These are phyloP conservation scores for Acleris cristana DNA, from an alignment of 2,888 invertebrate genomes.

Conservation along the genomic window DNA sequence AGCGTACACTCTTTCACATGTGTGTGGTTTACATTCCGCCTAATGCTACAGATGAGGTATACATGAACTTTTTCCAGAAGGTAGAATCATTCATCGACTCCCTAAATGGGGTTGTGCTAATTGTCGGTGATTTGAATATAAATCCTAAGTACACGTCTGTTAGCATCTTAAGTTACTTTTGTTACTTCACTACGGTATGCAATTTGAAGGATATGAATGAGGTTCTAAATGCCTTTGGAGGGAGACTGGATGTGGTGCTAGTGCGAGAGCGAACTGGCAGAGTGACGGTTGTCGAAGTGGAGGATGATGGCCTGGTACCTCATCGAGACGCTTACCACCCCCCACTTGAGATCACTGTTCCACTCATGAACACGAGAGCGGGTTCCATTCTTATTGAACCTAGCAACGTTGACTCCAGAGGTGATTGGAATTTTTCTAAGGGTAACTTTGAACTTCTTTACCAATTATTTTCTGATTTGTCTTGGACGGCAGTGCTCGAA, in stretches of 20 bases:
- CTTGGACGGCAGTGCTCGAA: not conserved
- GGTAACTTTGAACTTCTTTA: constrained; percentile 3
- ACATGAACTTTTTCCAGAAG: not conserved
- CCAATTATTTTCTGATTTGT: not conserved
- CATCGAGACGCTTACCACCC: constrained; percentile 1
- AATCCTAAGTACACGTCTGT: not conserved
- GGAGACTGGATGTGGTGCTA: constrained; percentile 5
- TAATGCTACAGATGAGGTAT: constrained; percentile 1
- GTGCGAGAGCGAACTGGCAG: not conserved
- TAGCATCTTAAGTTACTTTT: not conserved
- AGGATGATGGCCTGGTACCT: not conserved
- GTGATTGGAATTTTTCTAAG: constrained; percentile 2
- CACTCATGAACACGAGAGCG: not conserved
- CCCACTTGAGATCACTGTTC: not conserved
- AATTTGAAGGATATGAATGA: constrained; percentile 5
- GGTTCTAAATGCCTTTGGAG: not conserved
- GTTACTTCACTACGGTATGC: constrained; percentile 7
- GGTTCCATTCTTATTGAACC: too few relatives aligned
- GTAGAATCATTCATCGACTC: not conserved
- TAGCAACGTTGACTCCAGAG: not conserved
- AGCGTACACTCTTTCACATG: not conserved
- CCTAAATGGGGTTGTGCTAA: not conserved
- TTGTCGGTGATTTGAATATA: not conserved
- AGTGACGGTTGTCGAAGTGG: not conserved
- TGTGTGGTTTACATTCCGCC: constrained; percentile 7